These are phyloP conservation scores for Enteromius radiatus DNA, from an alignment of 2,797 vertebrate genomes.

Conservation along the genomic window DNA sequence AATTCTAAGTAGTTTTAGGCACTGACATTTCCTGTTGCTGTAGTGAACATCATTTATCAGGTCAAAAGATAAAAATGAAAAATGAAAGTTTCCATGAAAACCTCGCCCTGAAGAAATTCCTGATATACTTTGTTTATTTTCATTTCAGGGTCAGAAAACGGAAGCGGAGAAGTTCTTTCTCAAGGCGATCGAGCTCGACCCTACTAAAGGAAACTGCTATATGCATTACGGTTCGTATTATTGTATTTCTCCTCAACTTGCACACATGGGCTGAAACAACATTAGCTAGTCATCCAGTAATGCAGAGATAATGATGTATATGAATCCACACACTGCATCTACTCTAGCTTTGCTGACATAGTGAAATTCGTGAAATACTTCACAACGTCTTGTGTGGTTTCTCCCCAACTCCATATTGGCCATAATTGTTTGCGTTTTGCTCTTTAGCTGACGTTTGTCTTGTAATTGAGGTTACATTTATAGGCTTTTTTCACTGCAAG, in stretches of 20 bases:
- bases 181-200: conserved; percentile 96
- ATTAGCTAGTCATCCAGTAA: conserved; percentile 1
- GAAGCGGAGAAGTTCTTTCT: conserved; percentile 96
- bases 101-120: background rate
- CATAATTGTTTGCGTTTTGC: conserved; percentile 22
- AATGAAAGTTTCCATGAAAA: background rate
- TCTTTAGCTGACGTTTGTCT: conserved; percentile 28
- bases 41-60: background rate
- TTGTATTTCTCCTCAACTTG: background rate
- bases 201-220: conserved; percentile 97
- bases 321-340: background rate
- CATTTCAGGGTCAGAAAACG: conserved; percentile 89
- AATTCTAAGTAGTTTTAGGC: background rate
- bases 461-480: conserved; percentile 21
- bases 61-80: conserved; percentile 42
- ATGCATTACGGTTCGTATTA: conserved; percentile 97
- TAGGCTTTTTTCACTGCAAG: conserved; percentile 1
- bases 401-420: background rate
- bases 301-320: background rate
- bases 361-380: conserved; percentile 7
- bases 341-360: conserved; percentile 1
- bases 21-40: conserved; percentile 3
- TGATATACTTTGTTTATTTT: conserved; percentile 56
- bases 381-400: background rate
- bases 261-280: background rate